Evolutionary conservation across 2,888 invertebrate species (phyloP), one percentile per base, ranked within the genome.

Genomic region (Drosophila koepferae): DNA sequence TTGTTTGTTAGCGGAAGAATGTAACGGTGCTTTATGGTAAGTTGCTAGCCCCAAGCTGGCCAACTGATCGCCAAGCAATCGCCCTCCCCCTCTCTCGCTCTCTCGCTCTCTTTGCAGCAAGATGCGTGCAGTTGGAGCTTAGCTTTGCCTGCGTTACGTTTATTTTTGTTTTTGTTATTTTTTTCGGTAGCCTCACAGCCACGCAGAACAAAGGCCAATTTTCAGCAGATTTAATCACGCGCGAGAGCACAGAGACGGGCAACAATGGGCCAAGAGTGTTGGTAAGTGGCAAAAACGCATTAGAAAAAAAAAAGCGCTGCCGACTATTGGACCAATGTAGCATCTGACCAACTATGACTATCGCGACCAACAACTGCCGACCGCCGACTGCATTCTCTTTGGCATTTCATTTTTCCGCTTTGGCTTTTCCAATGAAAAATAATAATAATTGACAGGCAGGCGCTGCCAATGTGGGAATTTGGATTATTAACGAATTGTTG

Each of bases 401-500:
- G 85, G 80, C 85, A 81, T 87, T 87, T 87, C 82, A 86, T 85
- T 85, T 87, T 85, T 86, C 82, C 84, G 85, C 81, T 77, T 80
- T 76, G 80, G 79, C 74, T 72, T 87, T 86, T 87, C 86, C 86
- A 84, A 86, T 86, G 86, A 87, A 86, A 88, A 87, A 87, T 86
- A 86, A 86, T 87, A 87, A 87, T 87, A 87, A 87, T 87, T 87
- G 86, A 87, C 86, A 87, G 89, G 88, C 83, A 74, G 81, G 83
- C 85, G 74, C 80, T 75, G 86, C 63, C 81, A 79, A 89, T 88
- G 87, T 88, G 87, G 87, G 87, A 88, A 88, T 89, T 88, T 87
- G 85, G 89, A 89, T 86, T 88, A 89, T 88, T 88, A 88, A 86
- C 89, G 89, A 87, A 89, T 87, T 87, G 89, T 87, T 86, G 80